Evolutionary conservation across 2,888 invertebrate genomes (phyloP), one percentile per base, ranked within the genome.

Genomic region (Hybos culiciformis): DNA sequence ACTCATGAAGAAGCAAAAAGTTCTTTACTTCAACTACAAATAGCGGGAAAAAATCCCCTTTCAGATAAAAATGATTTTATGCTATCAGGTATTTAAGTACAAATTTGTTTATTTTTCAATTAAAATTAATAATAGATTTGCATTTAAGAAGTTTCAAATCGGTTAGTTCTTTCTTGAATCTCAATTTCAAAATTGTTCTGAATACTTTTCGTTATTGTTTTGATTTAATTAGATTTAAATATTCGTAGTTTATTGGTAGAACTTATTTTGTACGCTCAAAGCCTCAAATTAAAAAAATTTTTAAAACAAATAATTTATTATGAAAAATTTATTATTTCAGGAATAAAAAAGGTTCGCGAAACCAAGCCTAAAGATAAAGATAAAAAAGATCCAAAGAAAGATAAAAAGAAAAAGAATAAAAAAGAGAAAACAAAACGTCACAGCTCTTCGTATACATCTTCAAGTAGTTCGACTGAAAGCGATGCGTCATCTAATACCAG

Each of bases 1-100:
- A 83, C 80, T 60, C 88, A 90, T 61, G 85, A 86, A 53, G 88
- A 90, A 59, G 90, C 90, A 0, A 79, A 83, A 55, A 82, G 83
- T 56, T 86, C 85, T 1, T 69, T 88, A 49, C n/a, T n/a, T n/a
- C n/a, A n/a, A n/a, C n/a, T n/a, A n/a, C n/a, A 84, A 57, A 68
- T 70, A 20, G 55, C 56, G 1, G 54, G 53, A 24, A 42, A 37
- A 0, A 77, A 77, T 51, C 77, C 76, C 48, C 59, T 79, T 50
- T 77, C 78, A 48, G 78, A 78, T 56, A 76, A 77, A 0, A 70
- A 72, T 7, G 77, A 78, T 55, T 59, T 78, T 21, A 57, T 76
- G 12, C 59, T 79, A 44, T 78, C 80, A 6, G 75, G 77, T 44
- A 15, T 39, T 48, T 39, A 45, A 31, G 36, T 33, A 45, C 39